phyloP scores from a whole-genome alignment of 2,797 vertebrate genomes.

The Aphelocoma californica region DNA sequence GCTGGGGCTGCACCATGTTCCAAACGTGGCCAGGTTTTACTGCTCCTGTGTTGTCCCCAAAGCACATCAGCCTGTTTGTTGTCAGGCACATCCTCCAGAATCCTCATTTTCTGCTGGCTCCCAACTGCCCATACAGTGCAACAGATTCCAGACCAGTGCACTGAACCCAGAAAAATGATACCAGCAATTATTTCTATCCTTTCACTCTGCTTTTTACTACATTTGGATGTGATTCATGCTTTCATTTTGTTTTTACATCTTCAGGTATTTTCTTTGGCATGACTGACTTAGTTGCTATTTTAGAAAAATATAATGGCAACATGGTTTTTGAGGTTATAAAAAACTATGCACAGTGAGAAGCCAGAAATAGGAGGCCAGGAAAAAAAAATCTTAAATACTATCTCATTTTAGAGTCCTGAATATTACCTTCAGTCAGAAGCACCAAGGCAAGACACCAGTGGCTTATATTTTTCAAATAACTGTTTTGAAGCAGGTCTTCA shows the following conservation, averaged over 20 bases:
- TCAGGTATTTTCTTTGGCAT: neutral
- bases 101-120: neutral
- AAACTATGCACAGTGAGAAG: neutral
- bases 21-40: neutral
- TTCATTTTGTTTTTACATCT: neutral
- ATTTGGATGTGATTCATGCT: neutral
- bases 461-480: slow-evolving; percentile 18
- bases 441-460: slow-evolving; percentile 17
- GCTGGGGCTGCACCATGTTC: neutral
- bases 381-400: slow-evolving; percentile 29
- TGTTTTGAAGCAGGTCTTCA: neutral
- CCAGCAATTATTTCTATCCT: neutral
- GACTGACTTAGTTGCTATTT: neutral
- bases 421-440: slow-evolving; percentile 31
- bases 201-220: neutral
- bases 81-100: neutral
- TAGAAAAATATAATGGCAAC: neutral
- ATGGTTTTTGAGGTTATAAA: neutral
- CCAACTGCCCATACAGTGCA: neutral
- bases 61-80: neutral
- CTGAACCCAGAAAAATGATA: neutral
- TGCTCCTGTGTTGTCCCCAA: neutral
- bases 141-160: neutral
- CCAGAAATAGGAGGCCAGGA: neutral
- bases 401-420: slow-evolving; percentile 25